Evolutionary conservation across 2,113 vertebrate species (phyloP).

Genomic region (Spea bombifrons): DNA sequence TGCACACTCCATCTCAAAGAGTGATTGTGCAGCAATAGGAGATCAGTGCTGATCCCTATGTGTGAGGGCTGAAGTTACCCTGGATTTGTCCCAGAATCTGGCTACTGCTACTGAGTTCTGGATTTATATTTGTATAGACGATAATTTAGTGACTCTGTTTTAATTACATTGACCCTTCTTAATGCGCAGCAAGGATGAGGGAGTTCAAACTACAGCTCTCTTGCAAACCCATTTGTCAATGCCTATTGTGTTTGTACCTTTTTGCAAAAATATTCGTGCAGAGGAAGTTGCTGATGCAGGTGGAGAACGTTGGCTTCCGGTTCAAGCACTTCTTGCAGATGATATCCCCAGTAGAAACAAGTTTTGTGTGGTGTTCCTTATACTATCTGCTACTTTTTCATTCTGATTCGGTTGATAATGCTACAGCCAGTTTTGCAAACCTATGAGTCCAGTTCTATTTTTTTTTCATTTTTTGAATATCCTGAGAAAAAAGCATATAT

Average conservation of each 20-base stretch:
- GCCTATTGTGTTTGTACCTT: constrained; percentile 54
- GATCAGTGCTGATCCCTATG: too few relatives aligned
- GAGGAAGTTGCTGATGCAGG: constrained; percentile 74
- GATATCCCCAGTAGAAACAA: constrained; percentile 56
- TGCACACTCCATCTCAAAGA: too few relatives aligned
- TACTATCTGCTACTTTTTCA: constrained; percentile 70
- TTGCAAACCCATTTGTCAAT: background rate
- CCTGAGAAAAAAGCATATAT: background rate
- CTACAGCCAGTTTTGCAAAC: constrained; percentile 73
- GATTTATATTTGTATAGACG: too few relatives aligned
- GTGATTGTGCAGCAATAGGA: too few relatives aligned
- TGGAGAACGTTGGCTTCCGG: constrained; percentile 78
- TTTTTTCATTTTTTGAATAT: constrained; percentile 46
- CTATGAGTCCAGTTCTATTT: constrained; percentile 59
- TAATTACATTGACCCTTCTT: too few relatives aligned
- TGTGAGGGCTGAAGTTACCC: too few relatives aligned
- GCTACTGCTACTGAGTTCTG: too few relatives aligned
- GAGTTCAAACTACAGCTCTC: too few relatives aligned
- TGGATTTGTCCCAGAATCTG: too few relatives aligned
- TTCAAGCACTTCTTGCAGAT: constrained; percentile 63
- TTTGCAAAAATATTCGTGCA: constrained; percentile 57
- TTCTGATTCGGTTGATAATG: constrained; percentile 77
- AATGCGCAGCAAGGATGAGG: too few relatives aligned
- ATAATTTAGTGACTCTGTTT: too few relatives aligned
- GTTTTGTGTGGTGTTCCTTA: constrained; percentile 62